phyloP scores from a whole-genome alignment of 30 jellyfish, hydroid and myxozoan species.

The Aurelia coerulea region DNA sequence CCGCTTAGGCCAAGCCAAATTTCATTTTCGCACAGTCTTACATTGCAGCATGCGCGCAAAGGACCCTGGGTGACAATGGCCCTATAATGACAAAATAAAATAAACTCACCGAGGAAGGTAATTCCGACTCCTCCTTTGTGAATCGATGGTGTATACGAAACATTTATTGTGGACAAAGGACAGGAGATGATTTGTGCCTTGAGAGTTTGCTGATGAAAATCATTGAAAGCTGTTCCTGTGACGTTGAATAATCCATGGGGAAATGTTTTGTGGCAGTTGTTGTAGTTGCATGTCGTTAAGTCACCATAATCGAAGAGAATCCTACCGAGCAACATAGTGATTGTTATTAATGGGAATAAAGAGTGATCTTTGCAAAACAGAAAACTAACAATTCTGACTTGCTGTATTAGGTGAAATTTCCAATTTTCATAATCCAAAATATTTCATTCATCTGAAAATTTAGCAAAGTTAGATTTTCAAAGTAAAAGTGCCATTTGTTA shows the following conservation, averaged over 20 bases:
- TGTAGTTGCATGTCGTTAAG: constrained; percentile 28
- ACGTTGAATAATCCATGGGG: constrained; percentile 44
- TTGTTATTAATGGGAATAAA: no score
- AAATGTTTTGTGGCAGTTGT: constrained; percentile 23
- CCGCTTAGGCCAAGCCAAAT: no score
- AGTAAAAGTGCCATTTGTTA: no score
- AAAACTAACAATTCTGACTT: no score
- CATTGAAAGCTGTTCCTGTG: constrained; percentile 44
- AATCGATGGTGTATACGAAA: constrained; percentile 17
- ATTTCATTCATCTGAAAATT: no score
- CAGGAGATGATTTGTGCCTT: constrained; percentile 32
- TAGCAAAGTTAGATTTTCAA: no score
- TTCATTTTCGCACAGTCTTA: no score
- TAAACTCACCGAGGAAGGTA: constrained; percentile 6
- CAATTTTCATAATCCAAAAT: no score
- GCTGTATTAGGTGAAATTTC: no score
- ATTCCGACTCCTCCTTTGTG: constrained; percentile 59
- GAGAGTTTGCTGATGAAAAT: constrained; percentile 5
- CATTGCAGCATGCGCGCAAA: no score
- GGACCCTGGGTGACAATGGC: no score
- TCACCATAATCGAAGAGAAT: constrained; percentile 16
- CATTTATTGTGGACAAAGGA: constrained; percentile 14
- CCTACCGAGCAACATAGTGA: background rate
- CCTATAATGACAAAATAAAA: background rate
- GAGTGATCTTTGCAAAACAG: no score